phyloP scores from a whole-genome alignment of 2,113 vertebrate species.

The Hippocampus barbouri region DNA sequence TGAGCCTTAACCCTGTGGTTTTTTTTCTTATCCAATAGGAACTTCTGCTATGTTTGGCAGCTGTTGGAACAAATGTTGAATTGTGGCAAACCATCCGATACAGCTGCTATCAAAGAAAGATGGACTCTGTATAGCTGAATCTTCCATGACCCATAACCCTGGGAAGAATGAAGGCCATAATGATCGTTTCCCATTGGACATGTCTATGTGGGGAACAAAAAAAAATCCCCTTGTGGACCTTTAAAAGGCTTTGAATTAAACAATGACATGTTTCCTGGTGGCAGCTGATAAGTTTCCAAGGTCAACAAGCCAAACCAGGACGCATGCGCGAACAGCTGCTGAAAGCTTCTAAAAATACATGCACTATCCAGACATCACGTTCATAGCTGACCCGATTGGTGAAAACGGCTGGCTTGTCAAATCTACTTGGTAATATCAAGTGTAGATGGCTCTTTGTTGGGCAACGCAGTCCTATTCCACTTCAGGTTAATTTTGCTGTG shows the following conservation, averaged over 20 bases:
- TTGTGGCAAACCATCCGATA: background rate
- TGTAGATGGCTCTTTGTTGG: background rate
- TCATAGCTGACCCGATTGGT: background rate
- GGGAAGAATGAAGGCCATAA: slow-evolving; percentile 11
- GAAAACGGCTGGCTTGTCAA: slow-evolving; percentile 19
- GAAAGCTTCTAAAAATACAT: slow-evolving; percentile 51
- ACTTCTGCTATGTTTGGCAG: background rate
- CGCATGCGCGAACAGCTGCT: slow-evolving; percentile 29
- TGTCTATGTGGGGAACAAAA: background rate
- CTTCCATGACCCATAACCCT: background rate
- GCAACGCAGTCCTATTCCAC: background rate
- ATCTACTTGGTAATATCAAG: background rate
- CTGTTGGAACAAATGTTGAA: slow-evolving; percentile 11
- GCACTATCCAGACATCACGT: slow-evolving; percentile 11
- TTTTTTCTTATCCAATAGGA: background rate
- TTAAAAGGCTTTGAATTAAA: slow-evolving; percentile 17
- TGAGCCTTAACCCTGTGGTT: background rate
- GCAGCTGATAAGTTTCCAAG: slow-evolving; percentile 17
- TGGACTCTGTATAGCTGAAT: background rate
- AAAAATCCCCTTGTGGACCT: background rate
- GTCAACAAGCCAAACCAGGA: background rate
- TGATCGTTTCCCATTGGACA: slow-evolving; percentile 9
- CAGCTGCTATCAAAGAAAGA: slow-evolving; percentile 10
- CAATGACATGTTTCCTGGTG: slow-evolving; percentile 13
- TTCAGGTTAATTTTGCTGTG: background rate